Base-by-base conservation (phyloP, 2,113 vertebrate species). In the Coreoperca whiteheadi region DNA sequence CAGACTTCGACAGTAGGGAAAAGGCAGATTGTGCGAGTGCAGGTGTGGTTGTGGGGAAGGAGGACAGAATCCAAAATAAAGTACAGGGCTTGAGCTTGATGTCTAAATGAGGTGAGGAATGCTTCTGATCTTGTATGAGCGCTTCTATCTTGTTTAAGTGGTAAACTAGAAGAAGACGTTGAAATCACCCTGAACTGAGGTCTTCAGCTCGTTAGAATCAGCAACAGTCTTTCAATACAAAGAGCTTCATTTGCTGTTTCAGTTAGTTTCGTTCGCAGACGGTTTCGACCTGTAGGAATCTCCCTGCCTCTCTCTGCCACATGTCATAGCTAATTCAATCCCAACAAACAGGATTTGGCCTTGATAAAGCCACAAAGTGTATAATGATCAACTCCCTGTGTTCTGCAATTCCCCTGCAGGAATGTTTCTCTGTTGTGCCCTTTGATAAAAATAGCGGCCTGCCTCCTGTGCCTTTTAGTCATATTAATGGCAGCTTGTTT, bases 381-480 rank as follows among this genome's bases (percentile, higher is more conserved):
- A 65, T 83, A 77, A 87, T 84, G 79, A 92, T 88, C 82, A 79
- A 37, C 85, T 85, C 69, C 63, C 68, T 65, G 53, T 77, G 76
- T 85, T 90, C 59, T 79, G 41, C 56, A 46, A 67, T 84, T 60
- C 59, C 89, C 91, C 90, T 81, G 67, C 73, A 89, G 86, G 79
- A 83, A 73, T 81, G 57, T 81, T 80, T 77, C 61, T 84, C 54
- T 87, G 68, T 81, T 81, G 53, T 86, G 53, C 68, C 82, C 87
- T 92, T 93, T 91, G 83, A 88, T 91, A 71, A 85, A 91, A 90
- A 91, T 74, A 82, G 81, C n/a, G 32, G 70, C 56, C 25, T 53
- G 61, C 77, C 59, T 86, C 70, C 30, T 21, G 8, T 86, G 82
- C 89, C 82, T 84, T 90, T 79, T 77, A 79, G 77, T 86, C 76